Evolutionary conservation across 2,797 vertebrate genomes (phyloP).

Genomic region (Hybognathus amarus): DNA sequence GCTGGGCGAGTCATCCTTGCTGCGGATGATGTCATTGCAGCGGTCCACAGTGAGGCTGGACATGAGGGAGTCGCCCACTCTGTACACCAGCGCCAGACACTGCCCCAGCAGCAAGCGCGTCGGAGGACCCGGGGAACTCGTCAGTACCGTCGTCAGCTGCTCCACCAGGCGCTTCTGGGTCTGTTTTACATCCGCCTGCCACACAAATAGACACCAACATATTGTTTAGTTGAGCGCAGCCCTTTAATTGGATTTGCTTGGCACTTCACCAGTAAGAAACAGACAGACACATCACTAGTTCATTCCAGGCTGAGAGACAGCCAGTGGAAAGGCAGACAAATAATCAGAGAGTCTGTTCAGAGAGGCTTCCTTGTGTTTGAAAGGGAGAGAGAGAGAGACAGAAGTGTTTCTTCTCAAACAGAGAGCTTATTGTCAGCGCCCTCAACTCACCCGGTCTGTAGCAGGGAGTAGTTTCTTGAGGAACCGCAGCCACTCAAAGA

Average conservation of each 20-base stretch:
- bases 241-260: conserved; percentile 22
- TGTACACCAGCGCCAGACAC: conserved; percentile 86
- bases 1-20: conserved; percentile 94
- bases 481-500: conserved; percentile 88
- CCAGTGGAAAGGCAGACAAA: conserved; percentile 8
- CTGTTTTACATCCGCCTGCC: conserved; percentile 83
- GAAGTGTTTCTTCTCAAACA: conserved; percentile 23
- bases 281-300: conserved; percentile 16
- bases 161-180: conserved; percentile 88
- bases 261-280: conserved; percentile 19
- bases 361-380: conserved; percentile 7
- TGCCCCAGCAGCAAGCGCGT: conserved; percentile 87
- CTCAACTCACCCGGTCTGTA: conserved; percentile 77
- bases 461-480: conserved; percentile 83
- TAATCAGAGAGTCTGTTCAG: conserved; percentile 19
- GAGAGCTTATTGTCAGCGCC: neutral
- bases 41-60: conserved; percentile 86
- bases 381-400: conserved; percentile 18
- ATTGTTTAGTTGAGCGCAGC: conserved; percentile 14
- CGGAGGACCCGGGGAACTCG: conserved; percentile 88
- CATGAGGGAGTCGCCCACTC: conserved; percentile 85
- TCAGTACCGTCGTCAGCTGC: conserved; percentile 84
- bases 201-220: conserved; percentile 26
- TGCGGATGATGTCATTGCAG: conserved; percentile 93
- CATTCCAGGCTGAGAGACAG: conserved; percentile 33